Conservation (phyloP, 2,888 invertebrate species). For the Notodonta dromedarius region DNA sequence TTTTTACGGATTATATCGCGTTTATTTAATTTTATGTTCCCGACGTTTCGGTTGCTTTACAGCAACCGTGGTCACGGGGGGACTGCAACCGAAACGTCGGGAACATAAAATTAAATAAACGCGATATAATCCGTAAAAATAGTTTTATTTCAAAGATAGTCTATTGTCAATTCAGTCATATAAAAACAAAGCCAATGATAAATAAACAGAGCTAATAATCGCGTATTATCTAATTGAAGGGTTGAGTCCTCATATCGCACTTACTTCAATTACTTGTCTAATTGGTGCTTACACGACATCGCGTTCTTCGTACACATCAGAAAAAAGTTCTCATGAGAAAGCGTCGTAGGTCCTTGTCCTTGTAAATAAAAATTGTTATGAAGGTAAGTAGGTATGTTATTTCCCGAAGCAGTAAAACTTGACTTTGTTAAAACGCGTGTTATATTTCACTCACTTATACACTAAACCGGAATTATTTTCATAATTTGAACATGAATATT, state of each 20-base stretch:
- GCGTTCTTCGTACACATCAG: constrained; percentile 36
- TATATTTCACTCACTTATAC: not conserved
- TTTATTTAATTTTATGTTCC: too few relatives aligned
- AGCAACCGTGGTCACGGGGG: too few relatives aligned
- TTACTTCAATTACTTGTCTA: constrained; percentile 70
- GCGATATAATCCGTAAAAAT: too few relatives aligned
- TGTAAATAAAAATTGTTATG: not conserved
- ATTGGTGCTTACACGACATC: constrained; percentile 61
- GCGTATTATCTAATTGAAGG: constrained; percentile 33
- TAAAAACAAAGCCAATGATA: constrained; percentile 16
- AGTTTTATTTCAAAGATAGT: too few relatives aligned
- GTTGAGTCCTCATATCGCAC: constrained; percentile 59
- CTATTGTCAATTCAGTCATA: not conserved
- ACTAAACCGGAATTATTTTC: constrained; percentile 3
- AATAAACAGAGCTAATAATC: constrained; percentile 38
- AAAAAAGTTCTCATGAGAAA: constrained; percentile 69
- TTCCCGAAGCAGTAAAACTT: too few relatives aligned
- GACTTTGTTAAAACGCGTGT: not conserved
- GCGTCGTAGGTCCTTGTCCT: constrained; percentile 12
- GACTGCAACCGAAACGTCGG: too few relatives aligned
- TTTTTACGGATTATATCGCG: too few relatives aligned
- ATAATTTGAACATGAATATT: not conserved
- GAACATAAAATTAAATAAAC: too few relatives aligned
- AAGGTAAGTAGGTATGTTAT: too few relatives aligned
- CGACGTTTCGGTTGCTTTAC: too few relatives aligned